Base-by-base conservation (phyloP, 1,140 invertebrate species). In the Scylla paramamosain region DNA sequence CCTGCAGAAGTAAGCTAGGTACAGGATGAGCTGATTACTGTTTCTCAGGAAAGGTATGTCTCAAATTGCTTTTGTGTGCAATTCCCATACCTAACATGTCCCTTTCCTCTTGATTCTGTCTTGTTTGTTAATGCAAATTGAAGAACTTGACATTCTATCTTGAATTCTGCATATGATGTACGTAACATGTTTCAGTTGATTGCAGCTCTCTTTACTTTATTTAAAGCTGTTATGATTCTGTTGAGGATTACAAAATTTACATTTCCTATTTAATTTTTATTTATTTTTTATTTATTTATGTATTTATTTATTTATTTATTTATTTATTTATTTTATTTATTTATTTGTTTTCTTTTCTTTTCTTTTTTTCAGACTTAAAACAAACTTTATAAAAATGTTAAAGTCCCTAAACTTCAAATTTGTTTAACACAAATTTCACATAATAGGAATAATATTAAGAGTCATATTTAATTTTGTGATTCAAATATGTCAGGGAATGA, bases 41-140 rank as follows among this genome's bases (percentile, higher is more conserved):
- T 77, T 77, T 77, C 67, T 77, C 67, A 77, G 67, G 67, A 77
- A 77, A 77, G 67, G 67, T 77, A n/a, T 77, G 20, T 77, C 67
- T 77, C 67, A 77, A n/a, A 7, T n/a, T 77, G 67, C 67, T n/a
- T 77, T n/a, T 77, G 20, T 77, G 67, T 20, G n/a, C 20, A 77
- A n/a, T 77, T 7, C 67, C 67, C 25, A 2, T n/a, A n/a, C 6
- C 67, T n/a, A n/a, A 8, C 25, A n/a, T 77, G n/a, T 7, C 20
- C 25, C 67, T n/a, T n/a, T 25, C 0, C 6, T 39, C 39, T 39
- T 59, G 52, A 20, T 77, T 77, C n/a, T 77, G 67, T 77, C n/a
- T n/a, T 8, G n/a, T 77, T n/a, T n/a, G 12, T 7, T 77, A 20
- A n/a, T 77, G n/a, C 20, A n/a, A 77, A n/a, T 77, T 77, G 12